phyloP scores from a whole-genome alignment of 2,113 vertebrate genomes.

The Jacana jacana region DNA sequence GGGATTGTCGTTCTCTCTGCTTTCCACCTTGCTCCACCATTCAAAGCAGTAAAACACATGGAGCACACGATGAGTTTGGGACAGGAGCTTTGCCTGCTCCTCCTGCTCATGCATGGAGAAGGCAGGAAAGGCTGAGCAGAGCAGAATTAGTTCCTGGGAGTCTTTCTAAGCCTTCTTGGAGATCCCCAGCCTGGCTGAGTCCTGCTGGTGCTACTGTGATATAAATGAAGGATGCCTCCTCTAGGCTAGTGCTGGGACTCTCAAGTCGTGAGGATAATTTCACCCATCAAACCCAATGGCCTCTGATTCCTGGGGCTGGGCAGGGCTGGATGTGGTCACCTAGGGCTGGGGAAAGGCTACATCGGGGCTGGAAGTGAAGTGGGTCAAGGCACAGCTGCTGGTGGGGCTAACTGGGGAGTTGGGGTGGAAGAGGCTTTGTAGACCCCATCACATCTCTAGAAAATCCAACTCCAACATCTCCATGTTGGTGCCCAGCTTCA shows the following conservation, averaged over 20 bases:
- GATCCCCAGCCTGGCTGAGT: background rate
- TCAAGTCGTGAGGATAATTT: background rate
- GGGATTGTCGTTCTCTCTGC: background rate
- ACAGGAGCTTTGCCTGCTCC: background rate
- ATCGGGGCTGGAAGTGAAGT: background rate
- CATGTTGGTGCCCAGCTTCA: background rate
- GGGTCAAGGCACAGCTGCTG: background rate
- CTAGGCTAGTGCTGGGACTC: background rate
- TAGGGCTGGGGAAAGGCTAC: background rate
- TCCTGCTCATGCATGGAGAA: background rate
- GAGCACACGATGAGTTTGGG: rapidly evolving
- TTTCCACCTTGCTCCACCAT: background rate
- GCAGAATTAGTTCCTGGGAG: rapidly evolving
- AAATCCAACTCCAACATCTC: too few relatives aligned
- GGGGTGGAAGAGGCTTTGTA: background rate
- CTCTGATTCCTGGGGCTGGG: background rate
- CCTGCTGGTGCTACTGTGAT: background rate
- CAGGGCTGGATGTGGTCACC: background rate
- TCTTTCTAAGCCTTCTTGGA: background rate
- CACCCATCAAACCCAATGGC: rapidly evolving
- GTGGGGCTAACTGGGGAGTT: background rate
- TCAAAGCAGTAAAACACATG: background rate
- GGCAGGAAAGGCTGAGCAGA: background rate
- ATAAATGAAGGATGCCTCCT: background rate
- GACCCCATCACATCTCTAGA: background rate